Percentiles rank a stretch among this genome's conserved stretches.
Evolutionary conservation across 2,113 vertebrate species (phyloP).

Genomic region (Lycaon pictus): DNA sequence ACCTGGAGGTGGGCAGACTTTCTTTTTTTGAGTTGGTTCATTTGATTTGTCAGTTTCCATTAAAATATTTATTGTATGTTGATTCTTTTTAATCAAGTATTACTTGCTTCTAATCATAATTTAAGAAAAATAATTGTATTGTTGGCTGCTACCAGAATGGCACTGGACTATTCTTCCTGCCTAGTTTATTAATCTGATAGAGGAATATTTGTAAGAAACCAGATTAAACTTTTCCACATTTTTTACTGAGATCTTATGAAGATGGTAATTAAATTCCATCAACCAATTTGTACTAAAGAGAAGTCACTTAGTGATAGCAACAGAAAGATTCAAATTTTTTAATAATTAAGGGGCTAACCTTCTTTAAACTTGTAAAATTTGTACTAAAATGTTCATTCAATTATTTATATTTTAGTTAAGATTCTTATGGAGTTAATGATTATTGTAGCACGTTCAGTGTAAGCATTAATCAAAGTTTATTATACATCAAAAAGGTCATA

Average conservation of each 20-base stretch:
- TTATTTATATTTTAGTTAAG: conserved; percentile 49
- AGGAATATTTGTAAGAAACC: not conserved
- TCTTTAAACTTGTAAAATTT: conserved; percentile 47
- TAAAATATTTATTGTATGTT: conserved; percentile 23
- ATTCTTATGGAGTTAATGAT: conserved; percentile 55
- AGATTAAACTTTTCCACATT: conserved; percentile 12
- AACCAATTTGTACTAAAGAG: conserved; percentile 43
- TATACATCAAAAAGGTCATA: not conserved
- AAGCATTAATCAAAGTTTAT: conserved; percentile 49
- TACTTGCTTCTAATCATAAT: conserved; percentile 27
- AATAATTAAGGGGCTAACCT: not conserved
- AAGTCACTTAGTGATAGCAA: conserved; percentile 43
- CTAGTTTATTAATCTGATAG: not conserved
- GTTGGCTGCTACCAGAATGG: not conserved
- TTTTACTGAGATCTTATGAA: conserved; percentile 31
- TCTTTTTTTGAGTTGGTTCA: not conserved
- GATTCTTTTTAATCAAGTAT: conserved; percentile 41
- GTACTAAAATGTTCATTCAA: not conserved
- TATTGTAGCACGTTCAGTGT: not conserved
- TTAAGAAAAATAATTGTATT: not conserved
- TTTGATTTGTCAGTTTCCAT: not conserved
- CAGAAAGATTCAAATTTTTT: conserved; percentile 25
- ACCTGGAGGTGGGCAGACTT: not conserved
- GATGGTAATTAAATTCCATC: conserved; percentile 38
- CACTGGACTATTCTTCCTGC: not conserved